These are phyloP conservation scores for Xenopus borealis DNA, from an alignment of 2,113 vertebrate species.

Conservation along the genomic window DNA sequence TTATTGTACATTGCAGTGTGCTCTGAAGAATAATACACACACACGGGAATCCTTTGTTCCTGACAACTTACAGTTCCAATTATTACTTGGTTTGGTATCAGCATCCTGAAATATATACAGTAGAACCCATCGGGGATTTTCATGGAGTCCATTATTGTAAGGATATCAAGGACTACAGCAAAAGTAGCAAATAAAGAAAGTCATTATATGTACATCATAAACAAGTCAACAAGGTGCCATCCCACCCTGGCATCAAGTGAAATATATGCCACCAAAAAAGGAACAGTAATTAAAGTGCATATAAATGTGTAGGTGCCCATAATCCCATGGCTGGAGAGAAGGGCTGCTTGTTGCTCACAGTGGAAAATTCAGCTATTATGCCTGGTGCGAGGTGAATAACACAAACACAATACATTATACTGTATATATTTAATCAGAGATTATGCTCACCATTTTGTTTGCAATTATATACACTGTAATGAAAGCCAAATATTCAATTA, in stretches of 20 bases:
- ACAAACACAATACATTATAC: too few species aligned
- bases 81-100: constrained; percentile 22
- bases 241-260: neutral
- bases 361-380: too few species aligned
- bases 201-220: constrained; percentile 16
- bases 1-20: constrained; percentile 29
- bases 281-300: neutral
- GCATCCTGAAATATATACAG: constrained; percentile 15
- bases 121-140: constrained; percentile 21
- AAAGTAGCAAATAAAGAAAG: constrained; percentile 12
- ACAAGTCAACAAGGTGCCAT: neutral
- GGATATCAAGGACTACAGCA: constrained; percentile 1
- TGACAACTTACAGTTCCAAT: constrained; percentile 23
- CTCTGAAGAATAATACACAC: constrained; percentile 17
- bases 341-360: too few species aligned
- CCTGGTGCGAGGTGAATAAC: too few species aligned
- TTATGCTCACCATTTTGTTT: too few species aligned
- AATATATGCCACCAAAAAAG: neutral
- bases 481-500: too few species aligned
- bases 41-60: constrained; percentile 26
- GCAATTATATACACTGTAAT: too few species aligned
- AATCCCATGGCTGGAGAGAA: too few species aligned
- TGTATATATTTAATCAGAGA: too few species aligned
- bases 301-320: too few species aligned
- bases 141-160: constrained; percentile 23